phyloP scores from a whole-genome alignment of 1,140 invertebrate genomes.

The Antheraea pernyi region DNA sequence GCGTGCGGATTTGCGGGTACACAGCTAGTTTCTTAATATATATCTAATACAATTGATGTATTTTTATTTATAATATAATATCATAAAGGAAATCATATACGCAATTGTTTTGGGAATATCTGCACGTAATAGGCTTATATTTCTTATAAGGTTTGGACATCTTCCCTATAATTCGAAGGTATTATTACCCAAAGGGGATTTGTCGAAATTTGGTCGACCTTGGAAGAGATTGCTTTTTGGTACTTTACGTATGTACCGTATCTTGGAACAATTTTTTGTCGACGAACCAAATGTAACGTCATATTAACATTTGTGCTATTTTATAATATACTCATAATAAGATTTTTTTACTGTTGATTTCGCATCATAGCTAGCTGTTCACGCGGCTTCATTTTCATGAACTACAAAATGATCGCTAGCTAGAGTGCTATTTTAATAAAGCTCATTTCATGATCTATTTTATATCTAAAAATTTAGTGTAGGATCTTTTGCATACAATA shows the following conservation, averaged over 20 bases:
- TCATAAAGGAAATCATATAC: constrained; percentile 8
- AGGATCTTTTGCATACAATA: too few relatives aligned
- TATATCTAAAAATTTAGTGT: too few relatives aligned
- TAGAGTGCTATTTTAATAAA: too few relatives aligned
- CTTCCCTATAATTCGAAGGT: constrained; percentile 9
- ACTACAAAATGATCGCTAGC: too few relatives aligned
- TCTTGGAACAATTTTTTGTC: constrained; percentile 6
- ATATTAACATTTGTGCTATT: too few relatives aligned
- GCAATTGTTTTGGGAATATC: not conserved
- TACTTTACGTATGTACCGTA: not conserved
- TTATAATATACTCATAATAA: too few relatives aligned
- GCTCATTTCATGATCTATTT: too few relatives aligned
- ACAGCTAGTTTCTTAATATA: too few relatives aligned
- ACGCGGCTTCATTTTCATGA: too few relatives aligned
- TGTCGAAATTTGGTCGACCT: constrained; percentile 7
- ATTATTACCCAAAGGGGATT: constrained; percentile 16
- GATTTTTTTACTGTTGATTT: too few relatives aligned
- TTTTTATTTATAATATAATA: not conserved
- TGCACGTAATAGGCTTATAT: constrained; percentile 9
- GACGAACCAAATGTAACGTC: not conserved
- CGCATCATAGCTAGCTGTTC: too few relatives aligned
- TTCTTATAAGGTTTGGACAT: constrained; percentile 1
- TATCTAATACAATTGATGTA: not conserved
- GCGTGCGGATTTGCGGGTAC: too few relatives aligned
- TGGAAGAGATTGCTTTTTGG: constrained; percentile 17